A percentile compares a stretch with the other conserved stretches of the same genome.
phyloP scores from a whole-genome alignment of 2,888 invertebrate genomes.

The Galeruca laticollis region DNA sequence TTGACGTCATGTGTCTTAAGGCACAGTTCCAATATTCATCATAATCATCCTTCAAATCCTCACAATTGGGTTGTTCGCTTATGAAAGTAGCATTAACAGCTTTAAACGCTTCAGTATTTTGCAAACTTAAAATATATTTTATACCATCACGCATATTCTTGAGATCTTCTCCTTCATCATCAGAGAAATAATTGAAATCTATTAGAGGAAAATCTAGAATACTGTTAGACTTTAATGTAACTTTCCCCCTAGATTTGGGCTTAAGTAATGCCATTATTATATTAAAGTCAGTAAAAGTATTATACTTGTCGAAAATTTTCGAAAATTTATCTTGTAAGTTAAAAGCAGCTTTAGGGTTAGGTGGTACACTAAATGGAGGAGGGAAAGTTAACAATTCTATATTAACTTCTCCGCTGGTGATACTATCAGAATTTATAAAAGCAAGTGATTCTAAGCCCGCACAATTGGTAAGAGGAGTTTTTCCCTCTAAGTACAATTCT shows the following conservation, averaged over 20 bases:
- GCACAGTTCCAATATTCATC: constrained; percentile 68
- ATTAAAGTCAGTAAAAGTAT: constrained; percentile 38
- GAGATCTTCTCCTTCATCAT: constrained; percentile 67
- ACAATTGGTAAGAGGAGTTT: constrained; percentile 24
- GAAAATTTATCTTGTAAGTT: constrained; percentile 20
- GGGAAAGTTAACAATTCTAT: constrained; percentile 59
- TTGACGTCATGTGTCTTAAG: constrained; percentile 64
- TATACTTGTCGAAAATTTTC: constrained; percentile 20
- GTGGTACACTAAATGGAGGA: constrained; percentile 64
- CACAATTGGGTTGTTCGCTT: constrained; percentile 42
- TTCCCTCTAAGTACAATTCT: constrained; percentile 19
- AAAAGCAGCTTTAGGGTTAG: neutral
- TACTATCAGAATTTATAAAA: constrained; percentile 36
- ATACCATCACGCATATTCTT: constrained; percentile 77
- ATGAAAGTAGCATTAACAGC: constrained; percentile 70
- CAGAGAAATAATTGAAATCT: constrained; percentile 53
- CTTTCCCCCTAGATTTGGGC: constrained; percentile 55
- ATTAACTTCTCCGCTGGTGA: constrained; percentile 46
- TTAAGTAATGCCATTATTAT: constrained; percentile 51
- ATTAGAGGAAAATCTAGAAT: constrained; percentile 58
- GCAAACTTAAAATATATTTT: constrained; percentile 56
- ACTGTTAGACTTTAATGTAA: constrained; percentile 54
- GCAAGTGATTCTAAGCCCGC: constrained; percentile 21
- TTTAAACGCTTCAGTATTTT: constrained; percentile 72
- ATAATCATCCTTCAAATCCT: constrained; percentile 62